Evolutionary conservation across 2,797 vertebrate species (phyloP).

Genomic region (Darevskia nairensis): DNA sequence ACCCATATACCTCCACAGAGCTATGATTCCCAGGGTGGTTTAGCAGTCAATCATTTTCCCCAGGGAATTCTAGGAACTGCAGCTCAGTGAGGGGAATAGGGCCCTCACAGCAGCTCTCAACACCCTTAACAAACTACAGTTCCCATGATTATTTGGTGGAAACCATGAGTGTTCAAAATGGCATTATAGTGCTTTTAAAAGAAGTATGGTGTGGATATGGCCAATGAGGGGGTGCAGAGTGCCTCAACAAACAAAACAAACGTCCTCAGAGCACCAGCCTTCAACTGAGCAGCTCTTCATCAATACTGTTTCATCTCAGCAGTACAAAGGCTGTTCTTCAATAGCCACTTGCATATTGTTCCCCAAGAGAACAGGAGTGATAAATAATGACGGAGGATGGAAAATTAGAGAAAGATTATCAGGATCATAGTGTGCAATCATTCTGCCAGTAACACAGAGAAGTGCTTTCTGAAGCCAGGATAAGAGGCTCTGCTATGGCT

Average conservation of each 20-base stretch:
- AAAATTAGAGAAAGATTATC: slow-evolving; percentile 21
- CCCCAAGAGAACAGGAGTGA: background rate
- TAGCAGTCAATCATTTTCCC: no score
- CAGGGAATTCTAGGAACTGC: no score
- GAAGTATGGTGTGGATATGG: no score
- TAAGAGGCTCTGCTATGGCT: background rate
- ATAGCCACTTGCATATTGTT: background rate
- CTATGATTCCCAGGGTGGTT: no score
- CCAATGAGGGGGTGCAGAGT: no score
- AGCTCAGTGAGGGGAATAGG: no score
- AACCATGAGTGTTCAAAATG: no score
- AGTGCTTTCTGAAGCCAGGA: background rate
- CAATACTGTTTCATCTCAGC: background rate
- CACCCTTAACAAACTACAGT: no score
- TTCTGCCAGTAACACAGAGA: background rate
- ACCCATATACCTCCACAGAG: no score
- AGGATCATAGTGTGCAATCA: slow-evolving; percentile 13
- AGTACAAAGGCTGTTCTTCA: background rate
- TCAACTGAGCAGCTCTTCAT: background rate
- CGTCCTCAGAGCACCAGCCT: background rate
- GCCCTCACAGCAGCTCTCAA: no score
- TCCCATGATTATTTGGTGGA: no score
- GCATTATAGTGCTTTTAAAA: no score
- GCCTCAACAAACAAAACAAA: background rate
- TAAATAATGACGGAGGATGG: background rate